Evolutionary conservation across 1,140 invertebrate genomes (phyloP).

Genomic region (Trichonephila inaurata): DNA sequence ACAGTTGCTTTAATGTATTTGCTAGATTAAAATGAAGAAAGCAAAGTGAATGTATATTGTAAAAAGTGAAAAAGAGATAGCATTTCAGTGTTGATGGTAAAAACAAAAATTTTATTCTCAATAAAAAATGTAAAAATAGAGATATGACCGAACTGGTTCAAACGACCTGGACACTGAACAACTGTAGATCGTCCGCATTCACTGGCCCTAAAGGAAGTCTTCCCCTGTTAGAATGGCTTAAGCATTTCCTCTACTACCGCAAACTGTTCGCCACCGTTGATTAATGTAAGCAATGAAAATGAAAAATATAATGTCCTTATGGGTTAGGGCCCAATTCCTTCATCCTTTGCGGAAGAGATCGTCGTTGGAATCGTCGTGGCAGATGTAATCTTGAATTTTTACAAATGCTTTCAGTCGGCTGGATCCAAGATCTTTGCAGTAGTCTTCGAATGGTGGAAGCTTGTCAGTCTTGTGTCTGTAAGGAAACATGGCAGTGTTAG

Average conservation of each 20-base stretch:
- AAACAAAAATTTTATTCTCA: neutral
- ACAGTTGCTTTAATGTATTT: no score
- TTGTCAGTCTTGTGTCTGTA: conserved; percentile 41
- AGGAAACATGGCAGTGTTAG: no score
- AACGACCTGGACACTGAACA: neutral
- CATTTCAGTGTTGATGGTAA: neutral
- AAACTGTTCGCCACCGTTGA: conserved; percentile 4
- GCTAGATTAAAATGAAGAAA: no score
- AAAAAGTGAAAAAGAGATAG: no score
- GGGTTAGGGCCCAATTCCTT: neutral
- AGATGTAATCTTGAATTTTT: conserved; percentile 72
- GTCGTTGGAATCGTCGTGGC: conserved; percentile 72
- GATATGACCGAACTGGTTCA: neutral
- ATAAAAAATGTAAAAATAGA: conserved; percentile 38
- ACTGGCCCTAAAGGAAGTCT: neutral
- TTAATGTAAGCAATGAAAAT: neutral
- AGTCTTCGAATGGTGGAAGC: conserved; percentile 61
- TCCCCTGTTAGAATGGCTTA: neutral
- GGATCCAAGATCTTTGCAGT: conserved; percentile 51
- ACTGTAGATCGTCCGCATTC: neutral
- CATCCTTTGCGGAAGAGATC: conserved; percentile 73
- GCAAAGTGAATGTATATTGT: no score
- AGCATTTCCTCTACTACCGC: neutral
- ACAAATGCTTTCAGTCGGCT: conserved; percentile 56
- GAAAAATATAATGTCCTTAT: neutral